Evolutionary conservation across 1,140 invertebrate species (phyloP), one percentile per base, ranked within the genome.

Genomic region (Magallana angulata): DNA sequence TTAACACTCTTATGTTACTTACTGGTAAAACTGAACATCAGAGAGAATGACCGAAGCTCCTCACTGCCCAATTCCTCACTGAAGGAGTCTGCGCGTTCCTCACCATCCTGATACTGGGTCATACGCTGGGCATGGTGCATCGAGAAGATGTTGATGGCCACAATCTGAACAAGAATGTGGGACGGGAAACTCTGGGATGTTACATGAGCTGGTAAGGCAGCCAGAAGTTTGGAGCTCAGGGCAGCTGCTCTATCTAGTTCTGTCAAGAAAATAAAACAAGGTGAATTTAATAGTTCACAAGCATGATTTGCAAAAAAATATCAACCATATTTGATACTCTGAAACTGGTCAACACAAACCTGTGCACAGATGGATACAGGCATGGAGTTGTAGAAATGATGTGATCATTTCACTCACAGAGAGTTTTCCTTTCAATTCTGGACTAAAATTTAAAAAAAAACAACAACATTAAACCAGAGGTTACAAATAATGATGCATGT

Each of bases 151-250:
- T 97, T 96, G 18, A 98, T 96, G 57, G 96, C 96, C 18, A 96
- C 95, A 96, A 97, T 97, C 96, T 97, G 95, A 57, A 96, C 92
- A n/a, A 98, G 95, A 88, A 97, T 96, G 94, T 97, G 96, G 4
- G 96, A 96, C 87, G 96, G 96, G 85, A 98, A 97, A 91, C 96
- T 97, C 91, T 97, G 97, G 0, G 97, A 97, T 0, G 97, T 97
- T 1, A 97, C 96, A 62, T 97, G 96, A 1, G 97, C 96, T 3
- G 97, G 97, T 84, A 98, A 94, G 57, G 96, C 96, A 9, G 96
- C 95, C n/a, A 96, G 96, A 36, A 95, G 62, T 95, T 96, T 92
- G 95, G 96, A 24, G 96, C 95, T 91, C 56, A 97, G 95, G 2
- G 95, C 94, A 16, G 95, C 94, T 2, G 96, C 96, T 84, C 95